phyloP scores from a whole-genome alignment of 2,888 invertebrate species.

The Mechanitis mazaeus region DNA sequence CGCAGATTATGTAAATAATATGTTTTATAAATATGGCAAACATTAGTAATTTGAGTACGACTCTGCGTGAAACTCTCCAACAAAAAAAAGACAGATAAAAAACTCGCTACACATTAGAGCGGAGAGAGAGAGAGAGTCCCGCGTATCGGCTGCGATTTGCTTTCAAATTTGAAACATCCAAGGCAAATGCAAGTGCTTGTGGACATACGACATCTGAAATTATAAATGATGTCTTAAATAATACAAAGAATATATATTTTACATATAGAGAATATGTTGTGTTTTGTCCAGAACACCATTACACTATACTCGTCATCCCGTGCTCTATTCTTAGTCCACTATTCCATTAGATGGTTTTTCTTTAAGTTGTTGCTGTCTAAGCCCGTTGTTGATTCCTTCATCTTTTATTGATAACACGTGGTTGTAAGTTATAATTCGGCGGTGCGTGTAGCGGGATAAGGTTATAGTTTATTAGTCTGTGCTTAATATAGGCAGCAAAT shows the following conservation, averaged over 20 bases:
- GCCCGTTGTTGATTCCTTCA: constrained; percentile 34
- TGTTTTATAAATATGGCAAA: neutral
- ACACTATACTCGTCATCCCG: too few relatives aligned
- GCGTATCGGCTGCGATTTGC: constrained; percentile 51
- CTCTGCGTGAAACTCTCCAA: constrained; percentile 57
- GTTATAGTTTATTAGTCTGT: constrained; percentile 23
- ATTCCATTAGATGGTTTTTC: constrained; percentile 1
- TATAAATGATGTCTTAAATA: neutral
- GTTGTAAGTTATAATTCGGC: constrained; percentile 15
- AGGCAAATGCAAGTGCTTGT: neutral
- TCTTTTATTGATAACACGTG: constrained; percentile 58
- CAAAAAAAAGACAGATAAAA: constrained; percentile 58
- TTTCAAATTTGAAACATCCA: constrained; percentile 29
- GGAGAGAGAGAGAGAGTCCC: constrained; percentile 55
- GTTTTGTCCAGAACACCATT: too few relatives aligned
- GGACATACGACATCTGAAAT: neutral
- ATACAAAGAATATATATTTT: too few relatives aligned
- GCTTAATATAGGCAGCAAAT: constrained; percentile 30
- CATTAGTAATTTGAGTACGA: constrained; percentile 37
- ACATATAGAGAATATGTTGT: too few relatives aligned
- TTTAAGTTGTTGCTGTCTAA: constrained; percentile 10
- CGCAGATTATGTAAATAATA: too few relatives aligned
- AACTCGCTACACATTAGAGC: constrained; percentile 45
- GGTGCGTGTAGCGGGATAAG: constrained; percentile 40
- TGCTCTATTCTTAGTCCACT: neutral